Base-by-base conservation (phyloP, 2,113 vertebrate genomes). In the Spea multiplicata region DNA sequence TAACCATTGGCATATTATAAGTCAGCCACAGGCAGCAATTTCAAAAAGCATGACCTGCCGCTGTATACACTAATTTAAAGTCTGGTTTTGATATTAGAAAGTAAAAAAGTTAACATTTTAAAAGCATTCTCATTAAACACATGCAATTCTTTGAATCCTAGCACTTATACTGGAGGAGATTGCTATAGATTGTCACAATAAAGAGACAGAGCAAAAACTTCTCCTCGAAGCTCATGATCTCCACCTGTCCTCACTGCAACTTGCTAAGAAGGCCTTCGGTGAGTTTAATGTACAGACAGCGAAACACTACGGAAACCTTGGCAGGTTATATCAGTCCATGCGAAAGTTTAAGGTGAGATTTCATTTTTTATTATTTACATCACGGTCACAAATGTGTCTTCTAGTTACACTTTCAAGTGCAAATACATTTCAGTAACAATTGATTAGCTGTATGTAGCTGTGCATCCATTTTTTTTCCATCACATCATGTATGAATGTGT, bases 201-300 rank as follows among this genome's bases (percentile, higher is more conserved):
- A 99, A 83, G 97, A 99, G 86, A 99, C 96, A 0, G 97, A 99
- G 83, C 96, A 98, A 87, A 92, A 97, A 76, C 92, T 99, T 45
- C 95, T 99, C 61, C 96, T 98, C 82, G 97, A 99, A 84, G 97
- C 97, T 45, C 97, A 98, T 0, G 97, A 99, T 86, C 93, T 99
- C 64, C 97, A 99, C 88, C 93, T 99, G n/a, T 99, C 97, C 62
- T 99, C 97, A 0, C 94, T 99, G 5, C 96, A 99, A 83, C 83
- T 99, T 77, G 97, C 97, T 84, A 99, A 99, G 85, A 99, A 99
- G 83, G 97, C 97, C 78, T 99, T 99, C 0, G 97, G 97, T n/a
- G 97, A 99, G 86, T 98, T 99, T 83, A 99, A 99, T 5, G 97
- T 99, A 48, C 97, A 99, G 86, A 99, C 97, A 6, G 97, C 97